Base-by-base conservation (phyloP, 2,888 invertebrate species). In the Lasioglossum morio region DNA sequence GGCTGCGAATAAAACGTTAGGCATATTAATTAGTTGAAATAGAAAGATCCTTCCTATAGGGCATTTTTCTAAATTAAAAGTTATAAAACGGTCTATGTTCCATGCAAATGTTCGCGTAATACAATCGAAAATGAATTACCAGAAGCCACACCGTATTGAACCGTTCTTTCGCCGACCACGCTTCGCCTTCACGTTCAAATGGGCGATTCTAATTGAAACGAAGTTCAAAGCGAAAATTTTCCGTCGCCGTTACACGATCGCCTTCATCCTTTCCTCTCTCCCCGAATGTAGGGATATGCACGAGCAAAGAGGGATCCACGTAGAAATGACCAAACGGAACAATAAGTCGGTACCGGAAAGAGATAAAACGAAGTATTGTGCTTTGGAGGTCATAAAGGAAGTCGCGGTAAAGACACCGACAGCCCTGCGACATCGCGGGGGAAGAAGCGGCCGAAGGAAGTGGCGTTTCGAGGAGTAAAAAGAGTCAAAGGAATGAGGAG, bases 351-450 rank as follows among this genome's bases (percentile, higher is more conserved):
- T 70, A 73, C 53, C 43, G 73, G 69, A 72, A 72, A 60, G 72
- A 77, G 30, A 74, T 74, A 73, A 57, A 76, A 78, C 48, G 77
- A 53, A 72, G 79, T 66, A 82, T 88, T 88, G 85, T 88, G 86
- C 86, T 82, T 77, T 72, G 76, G 72, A 73, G 84, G 80, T 87
- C 89, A 82, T 87, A 87, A 89, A 89, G 89, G 89, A 87, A 84
- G 78, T 76, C 74, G 79, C 75, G 83, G 82, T 72, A 66, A 85
- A 87, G 87, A 75, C 77, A 82, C 72, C 60, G 80, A 66, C 69
- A n/a, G 80, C 30, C 43, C 43, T 70, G 77, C 40, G 75, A 80
- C 76, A 72, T 79, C 79, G 73, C 48, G 34, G 16, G 12, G 23
- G 70, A 19, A 8, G 46, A 60, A 14, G 70, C 19, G 53, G 37